phyloP scores from a whole-genome alignment of 2,113 vertebrate genomes.

The Cavia porcellus region DNA sequence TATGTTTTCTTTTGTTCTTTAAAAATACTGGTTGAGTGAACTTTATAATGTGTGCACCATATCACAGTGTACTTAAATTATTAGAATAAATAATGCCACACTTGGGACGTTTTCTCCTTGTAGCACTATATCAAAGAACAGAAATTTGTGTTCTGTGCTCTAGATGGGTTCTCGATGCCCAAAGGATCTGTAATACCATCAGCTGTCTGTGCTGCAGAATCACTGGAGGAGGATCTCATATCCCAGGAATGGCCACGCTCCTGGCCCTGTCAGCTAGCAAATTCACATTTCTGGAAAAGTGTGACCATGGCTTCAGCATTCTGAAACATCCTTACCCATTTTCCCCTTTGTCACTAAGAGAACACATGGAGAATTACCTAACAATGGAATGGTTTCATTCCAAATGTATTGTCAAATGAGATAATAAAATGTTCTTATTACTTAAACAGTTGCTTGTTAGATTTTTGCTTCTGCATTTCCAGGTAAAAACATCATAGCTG shows the following conservation, averaged over 20 bases:
- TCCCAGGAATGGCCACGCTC: not conserved
- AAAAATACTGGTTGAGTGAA: not conserved
- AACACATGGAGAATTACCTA: not conserved
- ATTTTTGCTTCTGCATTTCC: not conserved
- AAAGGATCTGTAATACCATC: not conserved
- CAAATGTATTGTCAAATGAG: not conserved
- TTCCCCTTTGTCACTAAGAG: not conserved
- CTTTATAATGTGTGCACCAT: not conserved
- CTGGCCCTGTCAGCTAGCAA: not conserved
- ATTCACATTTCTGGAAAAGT: not conserved
- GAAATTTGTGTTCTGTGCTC: not conserved
- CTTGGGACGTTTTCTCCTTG: not conserved
- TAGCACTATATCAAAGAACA: not conserved
- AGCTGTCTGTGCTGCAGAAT: too few species aligned
- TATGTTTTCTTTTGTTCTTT: constrained; percentile 2
- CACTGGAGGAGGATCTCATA: not conserved
- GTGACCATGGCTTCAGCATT: not conserved
- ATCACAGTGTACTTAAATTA: not conserved
- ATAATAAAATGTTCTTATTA: not conserved
- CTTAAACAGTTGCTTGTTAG: not conserved
- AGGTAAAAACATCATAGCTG: not conserved
- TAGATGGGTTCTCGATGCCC: not conserved
- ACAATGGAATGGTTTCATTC: not conserved
- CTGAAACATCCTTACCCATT: not conserved
- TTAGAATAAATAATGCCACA: not conserved